These are phyloP conservation scores for Erynnis tages DNA, from an alignment of 2,888 invertebrate genomes.

Conservation along the genomic window DNA sequence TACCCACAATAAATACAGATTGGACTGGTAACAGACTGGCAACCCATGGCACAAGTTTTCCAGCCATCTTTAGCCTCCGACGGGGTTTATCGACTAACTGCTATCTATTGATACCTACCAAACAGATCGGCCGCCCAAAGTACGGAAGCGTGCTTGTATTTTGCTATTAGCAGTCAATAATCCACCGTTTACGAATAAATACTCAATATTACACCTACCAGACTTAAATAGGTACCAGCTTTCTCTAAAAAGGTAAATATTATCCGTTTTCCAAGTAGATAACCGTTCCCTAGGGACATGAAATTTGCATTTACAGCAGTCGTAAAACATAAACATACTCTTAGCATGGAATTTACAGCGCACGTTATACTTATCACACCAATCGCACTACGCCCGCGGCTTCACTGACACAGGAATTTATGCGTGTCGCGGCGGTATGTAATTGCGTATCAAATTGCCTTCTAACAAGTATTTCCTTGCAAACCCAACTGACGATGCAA, in stretches of 20 bases:
- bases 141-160: no score
- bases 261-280: background rate
- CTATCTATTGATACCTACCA: no score
- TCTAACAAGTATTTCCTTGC: constrained; percentile 22
- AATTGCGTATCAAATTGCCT: constrained; percentile 24
- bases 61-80: no score
- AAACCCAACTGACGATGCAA: constrained; percentile 9
- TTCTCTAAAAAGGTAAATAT: background rate
- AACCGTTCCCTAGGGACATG: constrained; percentile 1
- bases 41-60: no score
- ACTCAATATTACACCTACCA: no score
- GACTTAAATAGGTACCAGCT: no score
- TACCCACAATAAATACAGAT: no score
- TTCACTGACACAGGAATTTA: constrained; percentile 13
- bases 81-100: no score
- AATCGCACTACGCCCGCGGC: constrained; percentile 18
- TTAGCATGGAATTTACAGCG: constrained; percentile 17
- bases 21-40: no score
- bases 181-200: no score
- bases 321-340: constrained; percentile 7
- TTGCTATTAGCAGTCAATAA: no score
- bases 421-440: constrained; percentile 19
- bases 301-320: constrained; percentile 4
- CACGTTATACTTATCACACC: constrained; percentile 18
- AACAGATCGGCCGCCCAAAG: no score